Evolutionary conservation across 2,113 vertebrate species (phyloP).

Genomic region (Phycodurus eques): DNA sequence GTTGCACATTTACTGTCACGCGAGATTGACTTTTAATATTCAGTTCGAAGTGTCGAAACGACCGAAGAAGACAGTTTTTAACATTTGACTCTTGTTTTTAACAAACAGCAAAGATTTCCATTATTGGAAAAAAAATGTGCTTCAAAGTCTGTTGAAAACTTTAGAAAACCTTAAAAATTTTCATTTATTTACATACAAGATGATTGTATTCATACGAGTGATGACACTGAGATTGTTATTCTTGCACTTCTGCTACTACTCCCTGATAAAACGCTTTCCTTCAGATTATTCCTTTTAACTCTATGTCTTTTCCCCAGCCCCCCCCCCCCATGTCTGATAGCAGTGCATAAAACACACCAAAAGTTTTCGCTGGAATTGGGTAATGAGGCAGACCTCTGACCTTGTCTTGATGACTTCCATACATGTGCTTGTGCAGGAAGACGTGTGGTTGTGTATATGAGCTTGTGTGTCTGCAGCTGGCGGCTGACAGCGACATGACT

Average conservation of each 20-base stretch:
- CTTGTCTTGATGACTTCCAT: constrained; percentile 95
- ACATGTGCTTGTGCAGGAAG: constrained; percentile 88
- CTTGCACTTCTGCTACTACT: background rate
- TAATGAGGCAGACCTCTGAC: constrained; percentile 99
- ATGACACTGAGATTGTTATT: background rate
- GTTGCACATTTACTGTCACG: background rate
- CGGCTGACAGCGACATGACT: constrained; percentile 94
- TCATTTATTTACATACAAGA: too few species aligned
- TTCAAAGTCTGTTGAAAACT: background rate
- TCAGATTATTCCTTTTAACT: background rate
- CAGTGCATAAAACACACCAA: constrained; percentile 89
- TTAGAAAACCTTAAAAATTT: background rate
- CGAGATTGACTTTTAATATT: background rate
- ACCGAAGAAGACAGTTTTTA: background rate
- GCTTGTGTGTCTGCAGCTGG: constrained; percentile 86
- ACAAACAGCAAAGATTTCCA: background rate
- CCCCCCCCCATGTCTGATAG: constrained; percentile 67
- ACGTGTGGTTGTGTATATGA: constrained; percentile 84
- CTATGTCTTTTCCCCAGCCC: constrained; percentile 14
- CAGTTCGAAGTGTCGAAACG: background rate
- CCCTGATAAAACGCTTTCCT: constrained; percentile 11
- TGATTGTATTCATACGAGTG: too few species aligned
- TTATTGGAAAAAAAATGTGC: background rate
- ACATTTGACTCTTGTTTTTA: background rate
- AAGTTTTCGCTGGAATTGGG: constrained; percentile 96